Conservation (phyloP, 2,797 vertebrate species). For the Gastrophryne carolinensis region DNA sequence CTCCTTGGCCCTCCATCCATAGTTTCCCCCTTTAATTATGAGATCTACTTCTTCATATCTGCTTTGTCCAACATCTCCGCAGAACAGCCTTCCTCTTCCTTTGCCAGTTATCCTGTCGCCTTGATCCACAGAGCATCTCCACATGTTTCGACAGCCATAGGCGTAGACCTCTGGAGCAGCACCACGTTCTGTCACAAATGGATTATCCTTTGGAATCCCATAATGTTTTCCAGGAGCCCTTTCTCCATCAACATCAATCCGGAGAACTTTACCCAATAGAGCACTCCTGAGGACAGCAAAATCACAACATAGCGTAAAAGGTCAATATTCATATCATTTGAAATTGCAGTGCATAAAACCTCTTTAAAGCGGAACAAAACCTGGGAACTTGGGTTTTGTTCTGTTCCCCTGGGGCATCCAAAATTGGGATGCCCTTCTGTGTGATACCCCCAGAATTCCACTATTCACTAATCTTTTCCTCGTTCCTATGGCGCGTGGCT, state of each 20-base stretch:
- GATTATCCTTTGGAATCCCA: constrained; percentile 76
- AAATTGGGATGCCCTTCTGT: too few relatives aligned
- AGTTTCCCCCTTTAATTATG: constrained; percentile 81
- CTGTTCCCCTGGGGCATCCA: too few relatives aligned
- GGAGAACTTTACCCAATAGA: constrained; percentile 81
- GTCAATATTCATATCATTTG: not conserved
- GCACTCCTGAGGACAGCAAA: constrained; percentile 67
- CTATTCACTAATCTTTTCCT: too few relatives aligned
- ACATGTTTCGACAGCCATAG: constrained; percentile 82
- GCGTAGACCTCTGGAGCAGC: constrained; percentile 76
- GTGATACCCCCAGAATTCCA: too few relatives aligned
- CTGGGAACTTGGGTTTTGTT: too few relatives aligned
- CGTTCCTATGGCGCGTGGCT: too few relatives aligned
- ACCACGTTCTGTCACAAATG: constrained; percentile 67
- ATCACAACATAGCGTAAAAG: not conserved
- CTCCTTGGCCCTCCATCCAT: constrained; percentile 85
- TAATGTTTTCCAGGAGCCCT: constrained; percentile 63
- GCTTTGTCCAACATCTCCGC: constrained; percentile 84
- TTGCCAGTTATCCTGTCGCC: constrained; percentile 69
- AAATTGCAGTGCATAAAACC: not conserved
- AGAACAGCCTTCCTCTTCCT: constrained; percentile 80
- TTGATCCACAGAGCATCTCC: constrained; percentile 80
- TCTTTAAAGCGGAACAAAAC: not conserved
- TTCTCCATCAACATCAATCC: constrained; percentile 73
- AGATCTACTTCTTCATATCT: constrained; percentile 82